Base-by-base conservation (phyloP, 2,888 invertebrate genomes). In the Plebejus anna region DNA sequence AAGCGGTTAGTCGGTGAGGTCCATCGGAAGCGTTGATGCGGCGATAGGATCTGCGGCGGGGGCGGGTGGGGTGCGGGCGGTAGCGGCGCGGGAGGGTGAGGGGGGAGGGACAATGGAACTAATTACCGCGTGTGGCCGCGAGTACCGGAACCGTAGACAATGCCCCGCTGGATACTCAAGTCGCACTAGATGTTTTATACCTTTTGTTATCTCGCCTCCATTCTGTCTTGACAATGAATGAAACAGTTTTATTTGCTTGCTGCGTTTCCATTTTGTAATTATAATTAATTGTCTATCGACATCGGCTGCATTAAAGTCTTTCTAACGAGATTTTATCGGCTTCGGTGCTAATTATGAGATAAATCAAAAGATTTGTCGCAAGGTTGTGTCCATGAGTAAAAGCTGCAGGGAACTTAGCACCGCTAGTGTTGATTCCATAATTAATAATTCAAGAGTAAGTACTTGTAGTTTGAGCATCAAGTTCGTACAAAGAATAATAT, bases 11-110 rank as follows among this genome's bases (percentile, higher is more conserved):
- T 86, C 88, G 87, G 86, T 87, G 89, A 89, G 91, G 90, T 90
- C 89, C 91, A 91, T 92, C 90, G 92, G 90, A 91, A 90, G 91
- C 88, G 88, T 90, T 86, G 82, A 86, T 84, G 82, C 82, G 83
- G 86, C 84, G 92, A 92, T 92, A 91, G 84, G 84, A 93, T 92
- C 92, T 66, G 32, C 13, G 66, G 66, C 66, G 32, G 66, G 61
- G 11, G 32, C 66, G 66, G 36, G 66, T 1, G 66, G 28, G 32
- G 66, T 1, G 61, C 28, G 59, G 32, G 66, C 32, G 66, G 66
- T 28, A 9, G 22, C 66, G 32, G 32, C 9, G 66, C 13, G 13
- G 66, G 13, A 13, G 51, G 51, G 13, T 0, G 66, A 13, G 66
- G 82, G 84, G 80, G 84, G 86, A 32, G 85, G 86, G 85, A 93